A percentile compares a stretch with the other conserved stretches of the same genome.
Evolutionary conservation across 2,113 vertebrate genomes (phyloP).

Genomic region (Paralichthys olivaceus): DNA sequence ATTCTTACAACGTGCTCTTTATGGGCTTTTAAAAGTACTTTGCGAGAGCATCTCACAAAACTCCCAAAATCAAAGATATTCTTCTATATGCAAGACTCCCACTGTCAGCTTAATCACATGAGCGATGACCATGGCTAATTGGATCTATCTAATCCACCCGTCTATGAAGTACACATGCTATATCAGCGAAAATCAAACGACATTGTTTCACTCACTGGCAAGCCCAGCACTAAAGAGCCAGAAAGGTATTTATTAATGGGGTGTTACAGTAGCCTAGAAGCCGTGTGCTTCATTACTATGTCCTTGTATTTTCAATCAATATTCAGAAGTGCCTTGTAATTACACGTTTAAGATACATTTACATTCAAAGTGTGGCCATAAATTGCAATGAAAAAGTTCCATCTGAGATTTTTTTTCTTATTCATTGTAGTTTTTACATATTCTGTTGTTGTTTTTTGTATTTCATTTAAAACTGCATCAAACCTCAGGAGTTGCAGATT

Average conservation of each 20-base stretch:
- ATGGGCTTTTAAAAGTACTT: conserved; percentile 65
- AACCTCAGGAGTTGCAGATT: not conserved
- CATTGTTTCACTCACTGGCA: conserved; percentile 56
- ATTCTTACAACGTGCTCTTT: conserved; percentile 68
- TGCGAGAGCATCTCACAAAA: conserved; percentile 63
- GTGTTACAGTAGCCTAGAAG: conserved; percentile 50
- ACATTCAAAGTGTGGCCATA: conserved; percentile 57
- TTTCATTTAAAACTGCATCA: conserved; percentile 11
- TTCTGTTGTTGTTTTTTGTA: not conserved
- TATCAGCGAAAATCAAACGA: conserved; percentile 73
- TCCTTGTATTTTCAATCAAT: conserved; percentile 68
- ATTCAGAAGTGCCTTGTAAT: conserved; percentile 72
- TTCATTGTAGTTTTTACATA: not conserved
- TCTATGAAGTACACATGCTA: conserved; percentile 70
- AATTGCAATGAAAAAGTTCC: conserved; percentile 57
- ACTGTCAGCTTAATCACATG: conserved; percentile 71
- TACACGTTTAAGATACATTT: conserved; percentile 66
- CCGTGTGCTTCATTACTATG: conserved; percentile 57
- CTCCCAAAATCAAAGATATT: conserved; percentile 70
- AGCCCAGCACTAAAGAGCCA: conserved; percentile 59
- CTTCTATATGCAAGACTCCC: conserved; percentile 43
- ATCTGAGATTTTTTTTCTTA: not conserved
- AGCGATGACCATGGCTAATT: conserved; percentile 72
- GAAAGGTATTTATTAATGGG: conserved; percentile 75
- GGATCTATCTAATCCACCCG: conserved; percentile 66